A percentile compares a stretch with the other conserved stretches of the same genome.
Evolutionary conservation across 2,113 vertebrate genomes (phyloP).

Genomic region (Cyanocitta stelleri): DNA sequence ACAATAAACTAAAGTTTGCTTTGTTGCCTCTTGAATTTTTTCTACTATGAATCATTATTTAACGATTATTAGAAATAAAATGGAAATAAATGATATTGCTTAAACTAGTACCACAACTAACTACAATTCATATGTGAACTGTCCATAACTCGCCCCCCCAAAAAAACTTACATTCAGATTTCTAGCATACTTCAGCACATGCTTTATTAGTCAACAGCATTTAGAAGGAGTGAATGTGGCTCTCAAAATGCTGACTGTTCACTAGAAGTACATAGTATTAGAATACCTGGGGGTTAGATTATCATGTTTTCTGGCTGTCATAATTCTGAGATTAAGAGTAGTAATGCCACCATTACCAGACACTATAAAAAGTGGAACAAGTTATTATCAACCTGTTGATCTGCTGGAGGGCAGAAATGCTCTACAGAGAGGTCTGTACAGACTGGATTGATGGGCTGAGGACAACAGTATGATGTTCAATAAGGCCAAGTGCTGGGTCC

Average conservation of each 20-base stretch:
- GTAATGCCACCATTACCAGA: neutral
- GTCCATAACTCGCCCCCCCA: fast-evolving
- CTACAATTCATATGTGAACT: neutral
- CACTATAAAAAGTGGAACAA: neutral
- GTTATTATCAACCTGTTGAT: neutral
- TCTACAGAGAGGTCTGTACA: neutral
- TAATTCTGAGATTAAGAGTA: neutral
- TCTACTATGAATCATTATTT: neutral
- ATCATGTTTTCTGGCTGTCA: fast-evolving
- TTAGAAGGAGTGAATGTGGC: neutral
- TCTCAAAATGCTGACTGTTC: neutral
- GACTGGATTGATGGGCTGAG: neutral
- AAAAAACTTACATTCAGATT: neutral
- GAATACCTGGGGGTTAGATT: neutral
- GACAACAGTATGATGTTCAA: neutral
- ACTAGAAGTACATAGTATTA: neutral
- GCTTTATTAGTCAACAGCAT: neutral
- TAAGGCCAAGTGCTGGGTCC: neutral
- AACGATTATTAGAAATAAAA: neutral
- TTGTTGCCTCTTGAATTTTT: neutral
- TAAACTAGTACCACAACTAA: neutral
- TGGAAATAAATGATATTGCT: neutral
- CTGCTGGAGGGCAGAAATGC: neutral
- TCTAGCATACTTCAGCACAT: neutral
- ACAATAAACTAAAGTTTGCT: neutral